phyloP scores from a whole-genome alignment of 2,888 invertebrate genomes.

The Epistrophella euchroma region DNA sequence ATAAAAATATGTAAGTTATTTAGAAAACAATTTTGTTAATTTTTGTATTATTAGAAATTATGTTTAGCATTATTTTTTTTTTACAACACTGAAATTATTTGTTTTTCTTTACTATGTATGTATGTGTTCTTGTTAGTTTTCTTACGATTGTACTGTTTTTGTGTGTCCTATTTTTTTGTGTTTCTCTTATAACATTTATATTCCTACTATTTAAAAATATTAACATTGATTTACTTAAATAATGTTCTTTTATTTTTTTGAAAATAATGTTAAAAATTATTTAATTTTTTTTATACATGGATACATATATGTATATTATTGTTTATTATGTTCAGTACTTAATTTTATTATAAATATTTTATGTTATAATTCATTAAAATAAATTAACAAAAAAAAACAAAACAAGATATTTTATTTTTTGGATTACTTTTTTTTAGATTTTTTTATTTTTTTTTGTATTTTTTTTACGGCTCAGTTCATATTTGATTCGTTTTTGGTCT shows the following conservation, averaged over 20 bases:
- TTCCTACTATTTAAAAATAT: slow-evolving; percentile 40
- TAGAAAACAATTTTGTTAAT: neutral
- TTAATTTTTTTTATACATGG: slow-evolving; percentile 15
- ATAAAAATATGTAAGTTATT: slow-evolving; percentile 14
- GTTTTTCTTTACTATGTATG: neutral
- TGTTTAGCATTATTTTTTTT: slow-evolving; percentile 1
- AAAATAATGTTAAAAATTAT: slow-evolving; percentile 14
- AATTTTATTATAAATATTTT: slow-evolving; percentile 64
- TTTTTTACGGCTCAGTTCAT: too few relatives aligned
- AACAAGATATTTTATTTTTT: slow-evolving; percentile 23
- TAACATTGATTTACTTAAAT: slow-evolving; percentile 37
- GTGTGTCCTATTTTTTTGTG: slow-evolving; percentile 60
- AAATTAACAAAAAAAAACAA: slow-evolving; percentile 49
- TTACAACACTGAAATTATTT: neutral
- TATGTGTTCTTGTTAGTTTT: slow-evolving; percentile 45
- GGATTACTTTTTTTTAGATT: too few relatives aligned
- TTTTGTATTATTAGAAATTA: neutral
- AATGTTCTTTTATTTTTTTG: neutral
- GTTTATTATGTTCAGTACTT: slow-evolving; percentile 57
- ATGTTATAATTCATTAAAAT: slow-evolving; percentile 58
- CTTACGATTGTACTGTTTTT: slow-evolving; percentile 14
- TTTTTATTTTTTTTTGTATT: too few relatives aligned
- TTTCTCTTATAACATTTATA: slow-evolving; percentile 20
- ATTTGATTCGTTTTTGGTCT: too few relatives aligned
- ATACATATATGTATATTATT: slow-evolving; percentile 13